Base-by-base conservation (phyloP, 2,113 vertebrate genomes). In the Scytalopus superciliaris region DNA sequence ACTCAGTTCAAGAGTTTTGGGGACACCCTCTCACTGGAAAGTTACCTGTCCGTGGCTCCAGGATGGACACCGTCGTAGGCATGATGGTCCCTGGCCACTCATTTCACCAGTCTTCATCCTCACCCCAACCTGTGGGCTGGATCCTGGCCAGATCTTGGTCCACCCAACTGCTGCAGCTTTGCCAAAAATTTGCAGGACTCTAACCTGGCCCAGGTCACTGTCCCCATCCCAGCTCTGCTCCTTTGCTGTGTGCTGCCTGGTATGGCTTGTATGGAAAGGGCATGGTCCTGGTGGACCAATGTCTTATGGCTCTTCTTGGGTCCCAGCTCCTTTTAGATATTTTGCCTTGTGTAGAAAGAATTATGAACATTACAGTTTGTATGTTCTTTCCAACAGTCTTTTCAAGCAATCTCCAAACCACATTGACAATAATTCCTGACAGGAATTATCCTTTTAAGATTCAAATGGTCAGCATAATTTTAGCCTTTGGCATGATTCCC, bases 171-270 rank as follows among this genome's bases (percentile, higher is more conserved):
- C 31, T 59, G 35, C 23, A 35, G 15, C 7, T 82, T 64, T 68
- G 9, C 7, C 2, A 14, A 35, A 30, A 21, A 40, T 49, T 45
- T 2, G 0, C 1, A 4, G 25, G 25, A 18, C 12, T 47, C 37
- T 67, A 7, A 22, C 15, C 8, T 79, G 42, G 6, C 31, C 18
- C 25, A 28, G 4, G 37, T 24, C 45, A 16, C 13, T 3, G 1
- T 39, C 21, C 16, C 11, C 14, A 24, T 4, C 16, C 31, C 64
- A 78, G 22, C 8, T 12, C 9, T 66, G 11, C 22, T 82, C 27
- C 17, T 50, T 49, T 33, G 21, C 45, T 56, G 21, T 3, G 11
- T 21, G 18, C 22, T 91, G 31, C 14, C 7, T 37, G 67, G 25
- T 22, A 78, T 27, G 19, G 12, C 14, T 69, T 44, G 1, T 15